A percentile compares a stretch with the other conserved stretches of the same genome.
These are phyloP conservation scores for Pyrrhia umbra DNA, from an alignment of 2,888 invertebrate genomes.

Conservation along the genomic window DNA sequence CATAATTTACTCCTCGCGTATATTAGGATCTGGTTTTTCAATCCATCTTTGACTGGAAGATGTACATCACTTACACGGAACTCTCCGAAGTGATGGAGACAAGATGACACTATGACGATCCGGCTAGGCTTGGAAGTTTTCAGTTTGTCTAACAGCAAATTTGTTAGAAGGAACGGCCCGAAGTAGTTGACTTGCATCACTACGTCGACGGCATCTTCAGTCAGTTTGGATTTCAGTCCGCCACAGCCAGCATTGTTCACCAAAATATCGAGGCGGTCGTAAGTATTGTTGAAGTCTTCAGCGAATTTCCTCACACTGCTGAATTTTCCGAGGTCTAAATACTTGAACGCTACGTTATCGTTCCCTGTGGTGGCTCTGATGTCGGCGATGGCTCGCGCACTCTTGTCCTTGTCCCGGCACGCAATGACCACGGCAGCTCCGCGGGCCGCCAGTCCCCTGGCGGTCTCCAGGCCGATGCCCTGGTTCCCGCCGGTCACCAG, in stretches of 20 bases:
- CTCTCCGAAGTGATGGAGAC: slow-evolving; percentile 80
- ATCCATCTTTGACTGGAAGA: slow-evolving; percentile 57
- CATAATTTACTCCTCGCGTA: slow-evolving; percentile 84
- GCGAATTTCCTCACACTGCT: slow-evolving; percentile 91
- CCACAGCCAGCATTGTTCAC: slow-evolving; percentile 91
- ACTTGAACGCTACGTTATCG: slow-evolving; percentile 91
- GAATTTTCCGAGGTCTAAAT: slow-evolving; percentile 87
- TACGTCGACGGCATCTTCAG: slow-evolving; percentile 91
- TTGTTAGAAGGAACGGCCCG: slow-evolving; percentile 93
- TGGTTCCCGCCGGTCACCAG: slow-evolving; percentile 95
- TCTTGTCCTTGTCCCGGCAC: slow-evolving; percentile 93
- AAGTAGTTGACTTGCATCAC: slow-evolving; percentile 93
- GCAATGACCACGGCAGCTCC: slow-evolving; percentile 94
- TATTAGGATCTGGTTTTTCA: slow-evolving; percentile 78
- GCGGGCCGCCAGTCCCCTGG: slow-evolving; percentile 92
- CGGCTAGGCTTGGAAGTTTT: slow-evolving; percentile 80
- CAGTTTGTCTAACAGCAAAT: slow-evolving; percentile 89
- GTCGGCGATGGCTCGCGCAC: slow-evolving; percentile 92
- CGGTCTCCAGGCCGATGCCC: slow-evolving; percentile 95
- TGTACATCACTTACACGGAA: slow-evolving; percentile 79
- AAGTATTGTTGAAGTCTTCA: slow-evolving; percentile 88
- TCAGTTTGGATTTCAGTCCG: slow-evolving; percentile 75
- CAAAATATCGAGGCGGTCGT: slow-evolving; percentile 90
- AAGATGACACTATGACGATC: slow-evolving; percentile 84
- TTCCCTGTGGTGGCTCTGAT: slow-evolving; percentile 93